Conservation (phyloP, 2,113 vertebrate genomes). For the Diadophis punctatus region DNA sequence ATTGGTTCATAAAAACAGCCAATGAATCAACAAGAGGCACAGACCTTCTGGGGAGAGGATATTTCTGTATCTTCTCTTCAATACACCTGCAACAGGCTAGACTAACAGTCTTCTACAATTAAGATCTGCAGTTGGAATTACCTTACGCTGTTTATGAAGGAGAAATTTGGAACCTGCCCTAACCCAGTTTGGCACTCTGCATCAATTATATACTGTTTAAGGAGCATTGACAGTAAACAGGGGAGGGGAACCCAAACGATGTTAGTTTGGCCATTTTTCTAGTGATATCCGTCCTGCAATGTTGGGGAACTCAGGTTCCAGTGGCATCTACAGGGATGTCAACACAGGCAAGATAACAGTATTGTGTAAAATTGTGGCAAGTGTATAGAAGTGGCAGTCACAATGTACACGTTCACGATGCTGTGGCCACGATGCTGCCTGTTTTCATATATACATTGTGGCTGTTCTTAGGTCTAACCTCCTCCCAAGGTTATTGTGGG, state of each 20-base stretch:
- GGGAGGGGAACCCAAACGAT: neutral
- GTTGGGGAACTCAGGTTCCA: neutral
- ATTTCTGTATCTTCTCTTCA: neutral
- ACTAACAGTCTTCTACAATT: neutral
- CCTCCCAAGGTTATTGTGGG: neutral
- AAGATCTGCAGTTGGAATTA: neutral
- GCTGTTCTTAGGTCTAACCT: neutral
- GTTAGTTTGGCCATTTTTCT: neutral
- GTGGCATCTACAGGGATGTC: neutral
- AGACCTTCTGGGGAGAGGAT: neutral
- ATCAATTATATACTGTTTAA: neutral
- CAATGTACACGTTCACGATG: neutral
- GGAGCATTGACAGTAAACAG: neutral
- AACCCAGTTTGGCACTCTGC: neutral
- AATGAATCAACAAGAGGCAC: neutral
- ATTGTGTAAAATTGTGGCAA: neutral
- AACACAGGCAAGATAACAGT: neutral
- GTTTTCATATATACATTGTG: neutral
- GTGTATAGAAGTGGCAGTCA: neutral
- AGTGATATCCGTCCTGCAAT: neutral
- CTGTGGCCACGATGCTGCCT: neutral
- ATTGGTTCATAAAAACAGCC: neutral
- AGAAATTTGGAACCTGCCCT: neutral
- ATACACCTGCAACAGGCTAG: neutral
- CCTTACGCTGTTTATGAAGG: neutral